phyloP scores from a whole-genome alignment of 2,797 vertebrate genomes.

The Phataginus tricuspis region DNA sequence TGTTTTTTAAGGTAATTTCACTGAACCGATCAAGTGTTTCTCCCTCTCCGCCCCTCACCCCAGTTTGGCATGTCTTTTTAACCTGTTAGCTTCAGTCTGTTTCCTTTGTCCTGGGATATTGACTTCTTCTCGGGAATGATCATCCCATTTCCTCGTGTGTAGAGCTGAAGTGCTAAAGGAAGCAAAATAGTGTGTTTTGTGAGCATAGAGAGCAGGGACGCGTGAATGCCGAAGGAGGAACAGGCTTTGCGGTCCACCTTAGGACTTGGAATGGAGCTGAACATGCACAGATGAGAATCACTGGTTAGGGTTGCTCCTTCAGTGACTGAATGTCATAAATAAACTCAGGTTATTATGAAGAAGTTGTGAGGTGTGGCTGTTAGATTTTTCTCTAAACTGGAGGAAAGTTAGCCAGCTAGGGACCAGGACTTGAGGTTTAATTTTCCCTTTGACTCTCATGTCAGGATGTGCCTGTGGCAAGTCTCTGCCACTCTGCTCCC shows the following conservation, averaged over 20 bases:
- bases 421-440: not conserved
- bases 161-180: not conserved
- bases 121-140: constrained; percentile 1
- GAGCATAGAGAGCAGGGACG: not conserved
- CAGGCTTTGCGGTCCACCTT: not conserved
- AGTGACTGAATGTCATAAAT: constrained; percentile 73
- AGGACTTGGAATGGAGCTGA: not conserved
- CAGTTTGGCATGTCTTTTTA: constrained; percentile 59
- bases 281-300: not conserved
- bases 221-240: not conserved
- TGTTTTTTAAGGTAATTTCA: constrained; percentile 56
- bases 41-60: constrained; percentile 33
- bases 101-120: constrained; percentile 48
- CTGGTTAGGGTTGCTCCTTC: not conserved
- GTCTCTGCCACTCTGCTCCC: constrained; percentile 8
- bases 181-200: not conserved
- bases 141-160: constrained; percentile 17
- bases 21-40: constrained; percentile 4
- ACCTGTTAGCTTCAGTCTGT: constrained; percentile 64
- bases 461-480: constrained; percentile 38
- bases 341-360: constrained; percentile 71
- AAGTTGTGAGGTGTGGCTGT: not conserved
- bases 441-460: not conserved
- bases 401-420: not conserved
- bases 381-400: not conserved